Base-by-base conservation (phyloP, 1,140 invertebrate genomes). In the Neodiprion pinetum region DNA sequence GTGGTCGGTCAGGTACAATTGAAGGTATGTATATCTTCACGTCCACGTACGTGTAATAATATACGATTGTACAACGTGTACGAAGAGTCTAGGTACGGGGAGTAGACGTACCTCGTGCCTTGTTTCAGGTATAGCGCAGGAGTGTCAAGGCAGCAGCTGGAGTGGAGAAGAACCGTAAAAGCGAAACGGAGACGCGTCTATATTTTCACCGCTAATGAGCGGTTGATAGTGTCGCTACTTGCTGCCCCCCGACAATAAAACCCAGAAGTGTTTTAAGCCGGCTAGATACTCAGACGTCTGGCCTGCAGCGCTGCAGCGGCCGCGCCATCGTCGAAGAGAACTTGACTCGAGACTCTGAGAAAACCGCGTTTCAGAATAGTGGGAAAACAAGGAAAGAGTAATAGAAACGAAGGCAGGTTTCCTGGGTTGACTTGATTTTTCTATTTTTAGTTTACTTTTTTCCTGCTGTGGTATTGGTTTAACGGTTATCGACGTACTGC, bases 1-100 rank as follows among this genome's bases (percentile, higher is more conserved):
- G 53, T 61, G 53, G 53, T 61, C 53, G 53, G 53, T 61, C 53
- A 61, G 53, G 53, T 11, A 40, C 28, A 61, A 61, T 61, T 61
- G 53, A 14, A 17, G n/a, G 53, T 61, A 14, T 61, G 11, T 14
- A 17, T 61, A 17, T 61, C 11, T 14, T 14, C 28, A 5, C 11
- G n/a, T 61, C 11, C n/a, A 17, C 53, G 53, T 61, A 61, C 9
- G n/a, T 61, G 9, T 61, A 9, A 5, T 40, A 40, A 40, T 40
- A 40, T 40, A 40, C 28, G 28, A 40, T 40, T 40, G 28, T 40
- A 40, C 0, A 40, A 40, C 28, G 28, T 40, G 28, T 40, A 40
- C 28, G 28, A 40, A 40, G 28, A 40, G 28, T 40, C 28, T 40
- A 40, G 28, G 28, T 61, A 12, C 8, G n/a, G 53, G 11, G 9